These are phyloP conservation scores for Phymastichus coffea DNA, from an alignment of 1,140 invertebrate genomes.

Conservation along the genomic window DNA sequence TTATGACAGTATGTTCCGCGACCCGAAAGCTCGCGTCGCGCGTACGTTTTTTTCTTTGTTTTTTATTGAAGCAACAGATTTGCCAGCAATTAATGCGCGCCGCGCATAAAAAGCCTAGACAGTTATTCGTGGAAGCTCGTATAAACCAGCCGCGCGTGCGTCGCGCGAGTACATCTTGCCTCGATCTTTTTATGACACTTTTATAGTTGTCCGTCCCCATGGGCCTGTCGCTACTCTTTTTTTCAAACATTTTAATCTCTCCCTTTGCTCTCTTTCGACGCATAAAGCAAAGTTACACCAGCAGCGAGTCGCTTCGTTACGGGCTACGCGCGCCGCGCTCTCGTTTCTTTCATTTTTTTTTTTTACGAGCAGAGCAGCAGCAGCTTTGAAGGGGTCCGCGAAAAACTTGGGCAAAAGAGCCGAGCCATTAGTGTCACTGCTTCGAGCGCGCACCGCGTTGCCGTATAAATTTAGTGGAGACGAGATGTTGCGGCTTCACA, in stretches of 20 bases:
- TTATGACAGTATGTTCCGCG: not conserved
- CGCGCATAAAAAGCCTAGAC: too few species aligned
- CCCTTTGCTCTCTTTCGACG: too few species aligned
- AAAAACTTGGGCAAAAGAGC: too few species aligned
- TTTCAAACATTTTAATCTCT: constrained; percentile 13
- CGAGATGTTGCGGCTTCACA: too few species aligned
- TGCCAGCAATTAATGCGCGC: too few species aligned
- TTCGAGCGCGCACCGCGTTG: too few species aligned
- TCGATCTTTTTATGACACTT: constrained; percentile 9
- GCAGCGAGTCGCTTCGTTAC: not conserved
- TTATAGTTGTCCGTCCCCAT: not conserved
- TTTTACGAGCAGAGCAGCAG: constrained; percentile 12
- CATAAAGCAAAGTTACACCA: constrained; percentile 16
- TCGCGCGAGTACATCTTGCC: not conserved
- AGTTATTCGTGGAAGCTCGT: too few species aligned
- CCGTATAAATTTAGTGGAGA: constrained; percentile 10
- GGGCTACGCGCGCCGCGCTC: not conserved
- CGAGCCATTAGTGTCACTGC: not conserved
- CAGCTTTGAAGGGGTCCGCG: not conserved
- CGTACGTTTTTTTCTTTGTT: not conserved
- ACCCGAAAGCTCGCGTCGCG: not conserved
- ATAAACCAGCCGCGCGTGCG: too few species aligned
- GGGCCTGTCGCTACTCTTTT: too few species aligned
- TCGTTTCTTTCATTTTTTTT: too few species aligned
- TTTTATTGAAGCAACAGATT: too few species aligned